Evolutionary conservation across 2,888 invertebrate genomes (phyloP), one percentile per base, ranked within the genome.

Genomic region (Pterostichus niger): DNA sequence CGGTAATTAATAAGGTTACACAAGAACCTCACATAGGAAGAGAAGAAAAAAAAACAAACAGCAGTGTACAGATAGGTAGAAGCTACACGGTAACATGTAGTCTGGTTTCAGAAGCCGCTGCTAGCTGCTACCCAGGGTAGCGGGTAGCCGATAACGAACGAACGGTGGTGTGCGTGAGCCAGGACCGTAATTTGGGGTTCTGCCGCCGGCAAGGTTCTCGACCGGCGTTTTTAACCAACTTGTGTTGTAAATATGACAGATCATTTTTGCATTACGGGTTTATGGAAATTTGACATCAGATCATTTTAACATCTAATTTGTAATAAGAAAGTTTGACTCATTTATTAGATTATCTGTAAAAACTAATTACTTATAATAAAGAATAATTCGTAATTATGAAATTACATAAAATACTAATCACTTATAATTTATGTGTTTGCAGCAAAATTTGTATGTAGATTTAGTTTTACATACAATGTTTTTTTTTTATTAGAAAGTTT

Each of bases 1-100:
- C 59, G 79, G 64, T 79, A 79, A 79, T 79, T 61, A 79, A 79
- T 79, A 79, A 71, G 56, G 59, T 59, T 78, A 78, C 78, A 78
- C 78, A 78, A 79, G 79, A 79, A 79, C 49, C 79, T 79, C 64
- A 54, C 64, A 61, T 44, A 59, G 78, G 59, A 54, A 78, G 15
- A 78, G 59, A 54, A 78, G 15, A 78, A 46, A 79, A 79, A 79
- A 59, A 59, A 78, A 79, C 44, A 79, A 64, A 44, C 44, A 79
- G 79, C 44, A 59, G 33, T 44, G 59, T 49, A 79, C 64, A 79
- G 79, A 15, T 46, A 49, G 64, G 49, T 49, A 79, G 79, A 40
- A 64, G 64, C 46, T 46, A 49, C 64, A 79, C 46, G 75, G 75
- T 75, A 75, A 75, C 52, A 73, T 73, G 75, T 71, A 71, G 68